Base-by-base conservation (phyloP, 2,113 vertebrate species). In the Hypomesus transpacificus region DNA sequence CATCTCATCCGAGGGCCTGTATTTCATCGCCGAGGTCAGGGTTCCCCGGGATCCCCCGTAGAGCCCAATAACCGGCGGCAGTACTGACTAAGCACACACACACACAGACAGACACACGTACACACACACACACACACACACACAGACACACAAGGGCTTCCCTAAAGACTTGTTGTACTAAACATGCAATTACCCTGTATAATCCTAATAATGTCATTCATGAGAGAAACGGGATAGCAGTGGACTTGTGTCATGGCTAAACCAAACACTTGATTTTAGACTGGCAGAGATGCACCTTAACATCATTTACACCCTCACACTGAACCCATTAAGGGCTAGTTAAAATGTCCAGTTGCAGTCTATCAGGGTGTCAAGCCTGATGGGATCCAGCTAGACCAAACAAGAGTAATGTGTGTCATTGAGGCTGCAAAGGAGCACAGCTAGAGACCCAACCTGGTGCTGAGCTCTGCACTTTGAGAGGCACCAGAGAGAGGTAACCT, bases 1-100 rank as follows among this genome's bases (percentile, higher is more conserved):
- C 81, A 87, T 81, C 88, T 87, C 78, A 86, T 89, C 89, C 86
- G 87, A 84, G 80, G 82, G 87, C 83, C 88, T 84, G 90, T 92
- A 91, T 92, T 91, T 92, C 89, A 91, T 85, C 86, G 78, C 68
- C 68, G 83, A 86, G 92, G 91, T 92, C 89, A 89, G 84, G 87
- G 86, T 86, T 84, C 87, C 87, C 80, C 77, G 82, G 83, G 86
- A 86, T 80, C 84, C 82, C 86, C 85, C 71, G 69, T 86, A 90
- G 90, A 87, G 78, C 75, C 75, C 73, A 81, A 76, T 24, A 4
- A n/a, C 60, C 22, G 46, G 75, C 76, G 69, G 70, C 14, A 66
- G 31, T 8, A 46, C 39, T 46, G 39, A 46, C 39, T 46, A 46
- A 46, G 39, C 39, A 46, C 9, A 46, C 39, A 46, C 39, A 46